Evolutionary conservation across 2,888 invertebrate genomes (phyloP), one percentile per base, ranked within the genome.

Genomic region (Trimorus sp.): DNA sequence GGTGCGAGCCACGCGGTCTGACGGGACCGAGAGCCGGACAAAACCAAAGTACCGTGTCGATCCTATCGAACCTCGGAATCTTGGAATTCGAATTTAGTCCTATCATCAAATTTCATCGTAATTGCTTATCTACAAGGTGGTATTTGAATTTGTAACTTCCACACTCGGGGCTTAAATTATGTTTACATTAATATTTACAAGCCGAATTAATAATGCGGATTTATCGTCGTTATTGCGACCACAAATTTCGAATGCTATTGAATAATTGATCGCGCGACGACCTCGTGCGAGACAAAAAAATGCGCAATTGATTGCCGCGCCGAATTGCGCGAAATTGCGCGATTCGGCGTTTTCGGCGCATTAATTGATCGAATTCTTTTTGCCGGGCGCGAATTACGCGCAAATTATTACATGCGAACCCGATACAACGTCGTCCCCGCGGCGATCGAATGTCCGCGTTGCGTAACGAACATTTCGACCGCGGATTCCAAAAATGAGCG

Each of bases 61-160:
- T 88, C 86, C 87, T 89, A 89, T 89, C 88, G 79, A 76, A 82
- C 71, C 59, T 71, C 83, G 85, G 84, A 88, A 90, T 90, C 90
- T 90, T 73, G 88, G 87, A 88, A 89, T 89, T 88, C 86, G 88
- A 88, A 87, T 89, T 89, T 87, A 84, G 83, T 78, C 83, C 86
- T 90, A 90, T 90, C 90, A 85, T 65, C 81, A 86, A 82, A 89
- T 90, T 89, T 89, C 90, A 90, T 90, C 90, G 88, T 89, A 89
- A 90, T 90, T 89, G 89, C 87, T 90, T 89, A 90, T 89, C 88
- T 89, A 88, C 87, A 86, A 88, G 87, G 85, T 83, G 76, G 75
- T 71, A 78, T 75, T 74, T 60, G 75, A 79, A 79, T 75, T 63
- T 60, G 82, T 71, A 70, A 79, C 75, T 66, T 68, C 69, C 59